Evolutionary conservation across 1,140 invertebrate species (phyloP).

Genomic region (Anastatus disparis): DNA sequence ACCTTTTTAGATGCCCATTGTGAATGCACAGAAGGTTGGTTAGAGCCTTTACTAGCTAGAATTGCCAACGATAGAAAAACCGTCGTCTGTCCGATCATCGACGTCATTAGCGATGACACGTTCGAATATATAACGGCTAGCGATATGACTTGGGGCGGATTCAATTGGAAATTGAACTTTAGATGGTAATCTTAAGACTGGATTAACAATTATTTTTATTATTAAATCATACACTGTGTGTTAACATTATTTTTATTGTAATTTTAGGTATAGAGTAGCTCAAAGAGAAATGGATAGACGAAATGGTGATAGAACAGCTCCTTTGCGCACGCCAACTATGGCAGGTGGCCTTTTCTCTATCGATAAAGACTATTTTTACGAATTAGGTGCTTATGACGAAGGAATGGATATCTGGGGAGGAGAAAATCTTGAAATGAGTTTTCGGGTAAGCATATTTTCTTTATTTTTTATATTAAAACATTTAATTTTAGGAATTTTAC

Average conservation of each 20-base stretch:
- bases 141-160: slow-evolving; percentile 96
- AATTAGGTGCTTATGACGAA: slow-evolving; percentile 96
- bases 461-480: no score
- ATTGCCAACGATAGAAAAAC: slow-evolving; percentile 92
- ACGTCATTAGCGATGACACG: slow-evolving; percentile 97
- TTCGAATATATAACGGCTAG: slow-evolving; percentile 96
- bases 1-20: slow-evolving; percentile 97
- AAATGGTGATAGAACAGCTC: slow-evolving; percentile 88
- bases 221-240: no score
- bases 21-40: slow-evolving; percentile 94
- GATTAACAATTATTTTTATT: no score
- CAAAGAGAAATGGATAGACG: slow-evolving; percentile 93
- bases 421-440: slow-evolving; percentile 99
- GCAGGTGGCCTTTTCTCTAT: slow-evolving; percentile 98
- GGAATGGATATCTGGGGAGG: slow-evolving; percentile 99
- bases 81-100: slow-evolving; percentile 97
- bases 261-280: slow-evolving; percentile 90
- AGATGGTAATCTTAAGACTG: no score
- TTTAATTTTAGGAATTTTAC: no score
- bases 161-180: slow-evolving; percentile 98
- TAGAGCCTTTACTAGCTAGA: slow-evolving; percentile 89
- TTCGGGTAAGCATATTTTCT: slow-evolving; percentile 96
- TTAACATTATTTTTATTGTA: background rate
- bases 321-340: slow-evolving; percentile 96
- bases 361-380: slow-evolving; percentile 96